A percentile compares a stretch with the other conserved stretches of the same genome.
Conservation (phyloP, 2,113 vertebrate species). For the Dromaius novaehollandiae region DNA sequence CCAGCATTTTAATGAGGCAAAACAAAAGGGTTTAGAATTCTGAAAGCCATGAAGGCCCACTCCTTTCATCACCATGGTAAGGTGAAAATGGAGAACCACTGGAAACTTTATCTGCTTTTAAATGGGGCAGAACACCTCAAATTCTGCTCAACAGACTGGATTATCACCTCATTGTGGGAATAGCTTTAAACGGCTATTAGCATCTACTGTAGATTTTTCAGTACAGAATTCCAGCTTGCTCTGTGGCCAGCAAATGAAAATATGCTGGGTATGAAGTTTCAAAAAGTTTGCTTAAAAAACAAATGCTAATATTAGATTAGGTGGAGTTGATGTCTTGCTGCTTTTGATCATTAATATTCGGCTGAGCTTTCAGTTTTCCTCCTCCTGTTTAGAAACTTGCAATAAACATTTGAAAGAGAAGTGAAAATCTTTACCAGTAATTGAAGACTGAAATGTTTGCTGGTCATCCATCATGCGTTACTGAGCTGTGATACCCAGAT, state of each 20-base stretch:
- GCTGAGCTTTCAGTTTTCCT: not conserved
- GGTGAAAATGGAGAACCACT: not conserved
- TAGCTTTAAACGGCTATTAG: not conserved
- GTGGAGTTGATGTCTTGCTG: not conserved
- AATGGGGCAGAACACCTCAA: not conserved
- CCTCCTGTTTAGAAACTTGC: not conserved
- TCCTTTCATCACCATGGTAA: not conserved
- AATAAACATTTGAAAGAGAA: not conserved
- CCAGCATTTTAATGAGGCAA: fast-evolving
- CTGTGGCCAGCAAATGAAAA: not conserved
- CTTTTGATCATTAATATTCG: not conserved
- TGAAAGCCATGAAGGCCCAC: not conserved
- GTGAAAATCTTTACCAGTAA: slow-evolving; percentile 11
- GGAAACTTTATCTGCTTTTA: not conserved
- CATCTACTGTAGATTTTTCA: not conserved
- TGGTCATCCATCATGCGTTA: not conserved
- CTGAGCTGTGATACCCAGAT: not conserved
- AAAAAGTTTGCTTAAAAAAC: not conserved
- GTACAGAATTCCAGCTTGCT: not conserved
- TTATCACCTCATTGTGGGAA: not conserved
- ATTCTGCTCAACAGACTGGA: not conserved
- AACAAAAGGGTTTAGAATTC: not conserved
- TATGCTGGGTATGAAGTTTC: not conserved
- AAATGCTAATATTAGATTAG: not conserved
- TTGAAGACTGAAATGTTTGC: not conserved